Conservation (phyloP, 1,140 invertebrate species). For the Aphaenogaster floridana region DNA sequence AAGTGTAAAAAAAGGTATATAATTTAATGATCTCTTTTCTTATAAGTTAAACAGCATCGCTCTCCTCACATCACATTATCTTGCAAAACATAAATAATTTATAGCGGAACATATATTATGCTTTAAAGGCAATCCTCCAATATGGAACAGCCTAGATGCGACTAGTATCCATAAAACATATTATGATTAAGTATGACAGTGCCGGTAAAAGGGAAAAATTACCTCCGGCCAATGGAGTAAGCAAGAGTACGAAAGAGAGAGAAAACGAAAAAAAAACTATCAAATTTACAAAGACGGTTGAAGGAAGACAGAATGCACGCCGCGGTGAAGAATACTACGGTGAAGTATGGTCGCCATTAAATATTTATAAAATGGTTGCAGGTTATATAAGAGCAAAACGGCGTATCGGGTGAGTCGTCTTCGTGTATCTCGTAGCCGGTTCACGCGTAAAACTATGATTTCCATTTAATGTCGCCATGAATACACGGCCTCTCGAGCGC, state of each 20-base stretch:
- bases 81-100: background rate
- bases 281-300: constrained; percentile 39
- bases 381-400: constrained; percentile 75
- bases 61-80: background rate
- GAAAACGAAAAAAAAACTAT: background rate
- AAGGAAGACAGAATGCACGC: background rate
- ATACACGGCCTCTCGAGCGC: constrained; percentile 59
- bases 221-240: constrained; percentile 20
- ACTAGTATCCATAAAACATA: constrained; percentile 34
- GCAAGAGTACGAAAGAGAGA: background rate
- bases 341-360: constrained; percentile 66
- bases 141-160: constrained; percentile 4
- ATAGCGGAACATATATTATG: background rate
- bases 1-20: background rate
- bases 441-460: constrained; percentile 77
- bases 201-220: constrained; percentile 10
- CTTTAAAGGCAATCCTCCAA: constrained; percentile 1
- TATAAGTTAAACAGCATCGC: background rate
- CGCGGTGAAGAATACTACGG: constrained; percentile 55
- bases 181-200: constrained; percentile 28
- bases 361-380: constrained; percentile 78
- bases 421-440: constrained; percentile 31
- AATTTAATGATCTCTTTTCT: background rate
- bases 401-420: constrained; percentile 53
- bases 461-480: constrained; percentile 79